Evolutionary conservation across 2,888 invertebrate species (phyloP).

Genomic region (Agrochola lota): DNA sequence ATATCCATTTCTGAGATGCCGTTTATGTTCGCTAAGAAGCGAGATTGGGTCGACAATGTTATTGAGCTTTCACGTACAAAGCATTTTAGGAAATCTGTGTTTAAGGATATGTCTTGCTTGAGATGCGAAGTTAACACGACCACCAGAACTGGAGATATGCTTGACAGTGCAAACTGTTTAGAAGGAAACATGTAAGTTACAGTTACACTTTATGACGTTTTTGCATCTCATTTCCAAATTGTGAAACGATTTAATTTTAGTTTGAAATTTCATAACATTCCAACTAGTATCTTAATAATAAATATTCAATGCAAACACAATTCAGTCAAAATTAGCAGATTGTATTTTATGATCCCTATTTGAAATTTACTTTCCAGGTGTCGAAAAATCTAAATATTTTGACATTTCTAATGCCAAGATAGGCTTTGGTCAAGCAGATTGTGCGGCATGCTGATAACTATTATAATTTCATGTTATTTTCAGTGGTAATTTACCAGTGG

Average conservation of each 20-base stretch:
- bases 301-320: conserved; percentile 7
- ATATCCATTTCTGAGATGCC: conserved; percentile 83
- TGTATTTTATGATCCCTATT: conserved; percentile 2
- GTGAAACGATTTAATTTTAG: neutral
- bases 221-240: neutral
- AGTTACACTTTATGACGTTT: neutral
- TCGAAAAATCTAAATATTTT: neutral
- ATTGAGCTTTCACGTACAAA: conserved; percentile 79
- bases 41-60: conserved; percentile 82
- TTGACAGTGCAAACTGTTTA: conserved; percentile 77
- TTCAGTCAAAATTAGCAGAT: neutral
- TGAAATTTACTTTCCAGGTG: neutral
- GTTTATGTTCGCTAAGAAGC: conserved; percentile 76
- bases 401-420: neutral
- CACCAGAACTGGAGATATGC: conserved; percentile 66
- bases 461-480: conserved; percentile 52
- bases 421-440: neutral
- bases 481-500: conserved; percentile 74
- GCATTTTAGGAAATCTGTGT: conserved; percentile 78
- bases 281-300: neutral
- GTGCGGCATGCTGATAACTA: neutral
- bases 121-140: conserved; percentile 81
- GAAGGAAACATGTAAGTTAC: conserved; percentile 82
- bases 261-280: neutral
- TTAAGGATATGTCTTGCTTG: conserved; percentile 82